Percentiles rank a stretch among this genome's conserved stretches.
These are phyloP conservation scores for Euura saliciscinereae DNA, from an alignment of 1,140 invertebrate genomes.

Conservation along the genomic window DNA sequence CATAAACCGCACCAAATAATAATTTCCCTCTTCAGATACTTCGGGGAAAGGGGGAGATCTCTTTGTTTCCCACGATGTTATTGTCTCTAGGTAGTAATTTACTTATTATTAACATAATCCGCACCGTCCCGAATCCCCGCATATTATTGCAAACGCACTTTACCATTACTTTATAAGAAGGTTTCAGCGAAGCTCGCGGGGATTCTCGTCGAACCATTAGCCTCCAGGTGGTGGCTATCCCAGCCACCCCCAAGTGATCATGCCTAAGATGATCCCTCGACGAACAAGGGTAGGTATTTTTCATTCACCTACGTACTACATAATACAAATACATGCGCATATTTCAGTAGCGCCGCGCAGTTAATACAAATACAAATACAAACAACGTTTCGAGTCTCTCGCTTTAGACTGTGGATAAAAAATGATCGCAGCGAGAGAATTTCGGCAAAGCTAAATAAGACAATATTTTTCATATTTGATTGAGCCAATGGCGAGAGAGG, in stretches of 20 bases:
- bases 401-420: too few species aligned
- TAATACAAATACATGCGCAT: background rate
- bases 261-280: slow-evolving; percentile 1
- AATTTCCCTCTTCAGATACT: background rate
- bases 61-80: background rate
- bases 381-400: too few species aligned
- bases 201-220: background rate
- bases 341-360: background rate
- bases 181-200: background rate
- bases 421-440: background rate
- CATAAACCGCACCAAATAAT: background rate
- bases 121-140: background rate
- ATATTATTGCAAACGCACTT: background rate
- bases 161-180: background rate
- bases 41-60: background rate
- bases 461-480: background rate
- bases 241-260: background rate
- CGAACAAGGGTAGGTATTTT: background rate
- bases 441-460: background rate
- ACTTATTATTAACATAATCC: background rate
- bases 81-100: too few species aligned
- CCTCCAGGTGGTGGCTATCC: background rate
- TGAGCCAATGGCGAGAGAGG: background rate
- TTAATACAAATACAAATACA: background rate
- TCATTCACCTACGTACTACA: background rate